Evolutionary conservation across 2,797 vertebrate genomes (phyloP).

Genomic region (Sebastolobus altivelis): DNA sequence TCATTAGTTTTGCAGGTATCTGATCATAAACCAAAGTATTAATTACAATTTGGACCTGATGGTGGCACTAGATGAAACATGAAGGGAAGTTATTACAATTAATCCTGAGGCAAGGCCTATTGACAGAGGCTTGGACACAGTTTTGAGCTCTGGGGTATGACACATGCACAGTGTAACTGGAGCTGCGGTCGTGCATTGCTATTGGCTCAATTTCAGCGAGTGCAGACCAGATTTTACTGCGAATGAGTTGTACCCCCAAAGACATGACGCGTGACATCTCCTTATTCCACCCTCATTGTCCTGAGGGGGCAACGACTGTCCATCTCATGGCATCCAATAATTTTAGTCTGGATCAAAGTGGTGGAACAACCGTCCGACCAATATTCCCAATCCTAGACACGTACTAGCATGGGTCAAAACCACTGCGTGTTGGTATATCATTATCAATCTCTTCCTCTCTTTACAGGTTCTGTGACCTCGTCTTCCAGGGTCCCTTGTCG

Average conservation of each 20-base stretch:
- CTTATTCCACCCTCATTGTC: too few species aligned
- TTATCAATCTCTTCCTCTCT: constrained; percentile 23
- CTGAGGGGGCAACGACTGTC: background rate
- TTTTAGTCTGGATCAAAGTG: background rate
- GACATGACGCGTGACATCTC: fast-evolving
- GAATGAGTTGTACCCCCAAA: too few species aligned
- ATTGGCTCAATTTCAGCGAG: too few species aligned
- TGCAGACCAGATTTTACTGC: too few species aligned
- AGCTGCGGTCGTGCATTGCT: too few species aligned
- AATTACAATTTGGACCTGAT: background rate
- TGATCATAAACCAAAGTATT: background rate
- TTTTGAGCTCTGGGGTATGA: too few species aligned
- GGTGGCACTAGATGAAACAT: background rate
- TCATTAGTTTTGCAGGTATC: background rate
- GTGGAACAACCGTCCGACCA: background rate
- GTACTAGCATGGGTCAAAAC: background rate
- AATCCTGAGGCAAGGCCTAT: background rate
- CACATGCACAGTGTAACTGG: too few species aligned
- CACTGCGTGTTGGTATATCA: background rate
- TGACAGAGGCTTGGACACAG: too few species aligned
- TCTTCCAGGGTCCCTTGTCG: constrained; percentile 98
- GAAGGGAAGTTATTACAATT: background rate
- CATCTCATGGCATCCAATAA: background rate
- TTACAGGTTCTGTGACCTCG: constrained; percentile 96
- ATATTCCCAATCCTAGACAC: background rate